phyloP scores from a whole-genome alignment of 2,888 invertebrate species.

The Dyspetes luteomarginatus region DNA sequence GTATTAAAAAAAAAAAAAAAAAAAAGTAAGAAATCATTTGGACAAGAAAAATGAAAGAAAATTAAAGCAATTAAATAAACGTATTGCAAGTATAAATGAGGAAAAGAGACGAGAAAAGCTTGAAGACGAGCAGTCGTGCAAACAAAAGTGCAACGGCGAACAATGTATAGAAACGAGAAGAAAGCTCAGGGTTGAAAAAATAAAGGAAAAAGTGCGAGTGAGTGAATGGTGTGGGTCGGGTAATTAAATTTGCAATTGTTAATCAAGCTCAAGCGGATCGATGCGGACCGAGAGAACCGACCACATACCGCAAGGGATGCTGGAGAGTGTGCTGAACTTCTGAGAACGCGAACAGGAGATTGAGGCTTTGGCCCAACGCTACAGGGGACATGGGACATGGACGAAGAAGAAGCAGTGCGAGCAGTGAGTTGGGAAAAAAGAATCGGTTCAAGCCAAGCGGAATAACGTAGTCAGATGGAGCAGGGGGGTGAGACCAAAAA shows the following conservation, averaged over 20 bases:
- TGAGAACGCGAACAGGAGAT: constrained; percentile 29
- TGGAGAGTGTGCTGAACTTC: constrained; percentile 17
- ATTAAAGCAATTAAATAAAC: constrained; percentile 1
- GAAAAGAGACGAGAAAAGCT: constrained; percentile 41
- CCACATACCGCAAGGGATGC: constrained; percentile 30
- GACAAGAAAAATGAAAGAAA: background rate
- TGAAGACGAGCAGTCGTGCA: background rate
- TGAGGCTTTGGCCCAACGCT: background rate
- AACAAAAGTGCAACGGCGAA: background rate
- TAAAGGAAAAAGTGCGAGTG: constrained; percentile 45
- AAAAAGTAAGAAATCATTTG: background rate
- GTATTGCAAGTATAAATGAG: constrained; percentile 28
- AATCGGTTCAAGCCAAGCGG: background rate
- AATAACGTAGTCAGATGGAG: background rate
- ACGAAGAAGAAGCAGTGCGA: background rate
- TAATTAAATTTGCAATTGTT: constrained; percentile 77
- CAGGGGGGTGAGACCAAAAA: constrained; percentile 26
- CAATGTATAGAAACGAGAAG: background rate
- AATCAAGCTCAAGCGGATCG: constrained; percentile 74
- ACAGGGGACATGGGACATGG: constrained; percentile 31
- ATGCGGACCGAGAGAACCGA: constrained; percentile 56
- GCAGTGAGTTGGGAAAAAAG: background rate
- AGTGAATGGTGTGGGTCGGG: constrained; percentile 61
- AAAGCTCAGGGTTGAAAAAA: constrained; percentile 45
- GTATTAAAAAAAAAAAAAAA: background rate